Conservation (phyloP, 1,140 invertebrate genomes). For the Drosophila azteca region DNA sequence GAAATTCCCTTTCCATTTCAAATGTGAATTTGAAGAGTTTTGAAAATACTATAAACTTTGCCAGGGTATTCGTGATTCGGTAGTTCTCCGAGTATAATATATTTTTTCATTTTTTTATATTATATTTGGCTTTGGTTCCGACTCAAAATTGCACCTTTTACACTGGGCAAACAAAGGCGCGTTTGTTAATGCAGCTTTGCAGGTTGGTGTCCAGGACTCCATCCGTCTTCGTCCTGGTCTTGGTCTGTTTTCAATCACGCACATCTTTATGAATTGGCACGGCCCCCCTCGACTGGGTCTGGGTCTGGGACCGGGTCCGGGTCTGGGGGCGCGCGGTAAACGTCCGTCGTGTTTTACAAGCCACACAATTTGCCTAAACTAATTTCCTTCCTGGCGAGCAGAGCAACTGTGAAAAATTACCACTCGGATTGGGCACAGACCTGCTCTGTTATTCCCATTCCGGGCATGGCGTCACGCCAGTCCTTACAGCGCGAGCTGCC, state of each 20-base stretch:
- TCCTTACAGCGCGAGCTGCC: neutral
- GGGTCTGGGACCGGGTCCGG: no score
- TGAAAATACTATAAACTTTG: neutral
- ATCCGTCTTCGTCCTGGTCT: slow-evolving; percentile 2
- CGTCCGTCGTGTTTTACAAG: slow-evolving; percentile 77
- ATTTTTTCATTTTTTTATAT: neutral
- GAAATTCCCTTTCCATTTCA: no score
- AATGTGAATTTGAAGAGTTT: no score
- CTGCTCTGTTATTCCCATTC: neutral
- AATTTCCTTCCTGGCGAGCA: slow-evolving; percentile 64
- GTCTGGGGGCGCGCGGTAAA: slow-evolving; percentile 36
- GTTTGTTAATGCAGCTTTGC: slow-evolving; percentile 20
- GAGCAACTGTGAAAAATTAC: slow-evolving; percentile 72
- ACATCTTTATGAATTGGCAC: slow-evolving; percentile 65
- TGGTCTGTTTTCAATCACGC: slow-evolving; percentile 69
- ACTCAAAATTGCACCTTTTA: slow-evolving; percentile 67
- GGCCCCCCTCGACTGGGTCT: neutral
- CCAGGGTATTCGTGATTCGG: slow-evolving; percentile 45
- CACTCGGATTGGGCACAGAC: slow-evolving; percentile 29
- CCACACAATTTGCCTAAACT: slow-evolving; percentile 81
- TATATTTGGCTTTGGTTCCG: slow-evolving; percentile 12
- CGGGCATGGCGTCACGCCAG: slow-evolving; percentile 46
- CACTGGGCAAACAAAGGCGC: slow-evolving; percentile 23
- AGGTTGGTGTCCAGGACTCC: neutral
- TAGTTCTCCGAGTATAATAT: slow-evolving; percentile 7